These are phyloP conservation scores for Caradrina clavipalpis DNA, from an alignment of 2,888 invertebrate genomes.

Conservation along the genomic window DNA sequence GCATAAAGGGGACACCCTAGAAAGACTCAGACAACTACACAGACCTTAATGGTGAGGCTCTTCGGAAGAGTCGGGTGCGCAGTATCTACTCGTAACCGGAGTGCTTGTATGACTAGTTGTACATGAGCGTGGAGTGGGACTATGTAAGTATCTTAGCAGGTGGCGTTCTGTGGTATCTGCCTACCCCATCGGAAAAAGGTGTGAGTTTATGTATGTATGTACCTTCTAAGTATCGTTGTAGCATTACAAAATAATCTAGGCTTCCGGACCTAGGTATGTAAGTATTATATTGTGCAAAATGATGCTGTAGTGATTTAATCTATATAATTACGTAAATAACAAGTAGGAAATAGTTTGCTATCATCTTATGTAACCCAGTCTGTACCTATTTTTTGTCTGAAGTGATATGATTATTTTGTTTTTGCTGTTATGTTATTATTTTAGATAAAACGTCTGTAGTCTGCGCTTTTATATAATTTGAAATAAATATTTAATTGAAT, in stretches of 20 bases:
- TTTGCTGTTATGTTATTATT: conserved; percentile 1
- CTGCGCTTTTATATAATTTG: not conserved
- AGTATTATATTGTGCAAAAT: conserved; percentile 27
- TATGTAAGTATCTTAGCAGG: too few relatives aligned
- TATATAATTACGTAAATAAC: conserved; percentile 52
- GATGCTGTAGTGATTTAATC: conserved; percentile 40
- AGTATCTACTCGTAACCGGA: too few relatives aligned
- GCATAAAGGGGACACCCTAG: too few relatives aligned
- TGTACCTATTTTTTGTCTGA: conserved; percentile 25
- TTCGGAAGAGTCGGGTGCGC: too few relatives aligned
- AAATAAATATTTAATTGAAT: not conserved
- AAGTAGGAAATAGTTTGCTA: conserved; percentile 42
- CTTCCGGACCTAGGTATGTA: conserved; percentile 26
- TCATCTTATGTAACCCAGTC: conserved; percentile 45
- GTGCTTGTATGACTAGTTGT: too few relatives aligned
- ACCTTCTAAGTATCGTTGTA: not conserved
- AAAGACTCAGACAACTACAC: too few relatives aligned
- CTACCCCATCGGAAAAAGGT: too few relatives aligned
- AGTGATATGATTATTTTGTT: conserved; percentile 9
- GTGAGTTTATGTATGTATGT: too few relatives aligned
- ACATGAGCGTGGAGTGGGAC: too few relatives aligned
- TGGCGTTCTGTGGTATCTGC: too few relatives aligned
- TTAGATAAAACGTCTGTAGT: conserved; percentile 3
- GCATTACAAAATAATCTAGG: conserved; percentile 20
- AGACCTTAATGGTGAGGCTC: too few relatives aligned